A percentile compares a stretch with the other conserved stretches of the same genome.
Conservation (phyloP, 2,888 invertebrate genomes). For the Platycheirus albimanus region DNA sequence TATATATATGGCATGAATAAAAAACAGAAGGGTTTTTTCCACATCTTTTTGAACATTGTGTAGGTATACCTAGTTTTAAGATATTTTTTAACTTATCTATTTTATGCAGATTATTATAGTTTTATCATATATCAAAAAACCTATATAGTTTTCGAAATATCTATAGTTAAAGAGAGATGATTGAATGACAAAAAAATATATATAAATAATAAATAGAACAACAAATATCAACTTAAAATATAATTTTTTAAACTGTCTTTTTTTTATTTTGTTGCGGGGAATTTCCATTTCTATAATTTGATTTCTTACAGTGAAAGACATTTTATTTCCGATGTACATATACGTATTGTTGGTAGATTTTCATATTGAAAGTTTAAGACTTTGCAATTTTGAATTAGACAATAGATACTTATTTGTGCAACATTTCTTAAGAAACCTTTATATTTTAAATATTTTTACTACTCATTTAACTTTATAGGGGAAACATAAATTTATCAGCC, state of each 20-base stretch:
- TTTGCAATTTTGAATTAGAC: too few relatives aligned
- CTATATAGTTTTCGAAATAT: constrained; percentile 34
- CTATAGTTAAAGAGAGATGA: constrained; percentile 65
- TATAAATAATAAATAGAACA: constrained; percentile 29
- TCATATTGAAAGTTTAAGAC: too few relatives aligned
- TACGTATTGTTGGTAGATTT: too few relatives aligned
- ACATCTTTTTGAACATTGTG: constrained; percentile 16
- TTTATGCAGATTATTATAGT: constrained; percentile 51
- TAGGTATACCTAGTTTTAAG: too few relatives aligned
- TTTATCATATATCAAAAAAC: constrained; percentile 27
- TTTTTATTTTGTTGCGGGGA: constrained; percentile 1
- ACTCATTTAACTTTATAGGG: too few relatives aligned
- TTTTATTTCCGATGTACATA: too few relatives aligned
- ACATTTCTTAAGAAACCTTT: too few relatives aligned
- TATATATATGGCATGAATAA: constrained; percentile 34
- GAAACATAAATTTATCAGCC: too few relatives aligned
- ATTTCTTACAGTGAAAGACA: too few relatives aligned
- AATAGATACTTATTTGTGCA: too few relatives aligned
- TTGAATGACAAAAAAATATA: constrained; percentile 40
- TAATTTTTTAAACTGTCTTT: constrained; percentile 13
- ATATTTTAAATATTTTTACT: too few relatives aligned
- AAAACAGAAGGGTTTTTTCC: constrained; percentile 9
- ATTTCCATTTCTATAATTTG: too few relatives aligned
- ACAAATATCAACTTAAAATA: constrained; percentile 46
- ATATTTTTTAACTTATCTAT: constrained; percentile 61